phyloP scores from a whole-genome alignment of 2,888 invertebrate genomes.

The Baronia brevicornis region DNA sequence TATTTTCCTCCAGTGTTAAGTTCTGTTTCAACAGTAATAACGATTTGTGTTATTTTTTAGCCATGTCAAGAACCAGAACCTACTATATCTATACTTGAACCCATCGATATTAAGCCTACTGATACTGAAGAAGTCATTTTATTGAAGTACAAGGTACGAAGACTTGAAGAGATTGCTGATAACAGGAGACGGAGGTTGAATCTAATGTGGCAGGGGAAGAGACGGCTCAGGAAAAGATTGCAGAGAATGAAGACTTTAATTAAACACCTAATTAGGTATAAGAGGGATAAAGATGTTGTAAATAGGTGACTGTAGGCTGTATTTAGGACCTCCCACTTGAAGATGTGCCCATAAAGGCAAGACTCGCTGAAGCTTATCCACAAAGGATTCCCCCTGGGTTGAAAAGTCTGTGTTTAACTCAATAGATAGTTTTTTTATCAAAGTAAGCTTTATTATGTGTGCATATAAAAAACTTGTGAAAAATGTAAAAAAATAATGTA shows the following conservation, averaged over 20 bases:
- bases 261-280: slow-evolving; percentile 44
- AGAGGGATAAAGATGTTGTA: slow-evolving; percentile 17
- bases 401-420: no score
- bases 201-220: slow-evolving; percentile 44
- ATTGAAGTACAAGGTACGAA: slow-evolving; percentile 45
- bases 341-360: no score
- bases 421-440: no score
- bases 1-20: no score
- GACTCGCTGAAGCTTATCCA: no score
- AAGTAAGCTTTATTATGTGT: no score
- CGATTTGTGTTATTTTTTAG: slow-evolving; percentile 28
- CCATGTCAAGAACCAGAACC: slow-evolving; percentile 42
- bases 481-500: no score
- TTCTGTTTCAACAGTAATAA: no score
- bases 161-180: slow-evolving; percentile 46
- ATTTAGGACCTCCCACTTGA: no score
- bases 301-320: slow-evolving; percentile 10
- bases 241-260: slow-evolving; percentile 40
- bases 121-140: slow-evolving; percentile 48
- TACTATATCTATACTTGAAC: slow-evolving; percentile 37
- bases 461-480: no score
- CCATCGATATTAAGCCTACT: slow-evolving; percentile 34
- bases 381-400: no score
- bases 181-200: slow-evolving; percentile 43
- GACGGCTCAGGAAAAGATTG: slow-evolving; percentile 39